Conservation (phyloP, 2,797 vertebrate genomes). For the Myotis daubentonii region DNA sequence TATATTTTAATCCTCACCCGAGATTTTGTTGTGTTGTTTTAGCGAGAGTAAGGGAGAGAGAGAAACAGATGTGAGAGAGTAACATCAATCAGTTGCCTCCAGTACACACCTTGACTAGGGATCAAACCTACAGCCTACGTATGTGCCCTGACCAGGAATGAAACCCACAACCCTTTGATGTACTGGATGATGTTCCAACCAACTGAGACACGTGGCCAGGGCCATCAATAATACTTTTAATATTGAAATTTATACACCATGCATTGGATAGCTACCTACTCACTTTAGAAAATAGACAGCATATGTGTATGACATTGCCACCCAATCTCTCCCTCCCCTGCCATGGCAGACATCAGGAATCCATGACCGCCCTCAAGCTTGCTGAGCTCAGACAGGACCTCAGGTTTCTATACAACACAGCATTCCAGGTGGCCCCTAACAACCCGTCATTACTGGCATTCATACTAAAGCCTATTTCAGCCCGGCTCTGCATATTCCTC, state of each 20-base stretch:
- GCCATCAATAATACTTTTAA: background rate
- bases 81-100: no score
- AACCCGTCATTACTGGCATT: background rate
- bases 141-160: background rate
- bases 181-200: background rate
- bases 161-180: background rate
- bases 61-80: background rate
- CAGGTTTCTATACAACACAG: background rate
- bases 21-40: background rate
- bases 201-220: background rate
- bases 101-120: no score
- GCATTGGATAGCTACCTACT: background rate
- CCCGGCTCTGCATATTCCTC: background rate
- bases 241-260: constrained; percentile 36
- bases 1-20: background rate
- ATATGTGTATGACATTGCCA: background rate
- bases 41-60: background rate
- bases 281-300: background rate
- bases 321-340: background rate
- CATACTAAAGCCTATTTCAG: background rate
- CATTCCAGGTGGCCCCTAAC: background rate
- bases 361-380: background rate
- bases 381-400: background rate
- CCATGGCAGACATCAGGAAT: background rate
- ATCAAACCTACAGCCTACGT: no score